Percentiles rank a stretch among this genome's conserved stretches.
These are phyloP conservation scores for Apotomis capreana DNA, from an alignment of 2,888 invertebrate genomes.

Conservation along the genomic window DNA sequence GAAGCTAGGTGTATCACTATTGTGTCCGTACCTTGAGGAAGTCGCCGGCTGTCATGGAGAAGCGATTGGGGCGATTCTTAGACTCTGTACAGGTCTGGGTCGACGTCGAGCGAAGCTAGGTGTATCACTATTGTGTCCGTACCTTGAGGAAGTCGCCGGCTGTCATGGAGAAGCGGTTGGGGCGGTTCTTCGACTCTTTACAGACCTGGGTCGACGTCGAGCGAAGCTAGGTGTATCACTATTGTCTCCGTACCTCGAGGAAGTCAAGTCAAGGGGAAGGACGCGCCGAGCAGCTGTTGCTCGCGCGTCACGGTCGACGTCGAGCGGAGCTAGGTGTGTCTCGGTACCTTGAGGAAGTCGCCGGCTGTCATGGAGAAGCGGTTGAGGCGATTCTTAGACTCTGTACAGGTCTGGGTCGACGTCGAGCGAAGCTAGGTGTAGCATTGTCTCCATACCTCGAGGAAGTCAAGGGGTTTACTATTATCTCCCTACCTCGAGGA, in stretches of 20 bases:
- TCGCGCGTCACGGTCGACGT: too few species aligned
- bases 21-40: not conserved
- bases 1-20: too few species aligned
- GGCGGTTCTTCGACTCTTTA: not conserved
- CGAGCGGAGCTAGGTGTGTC: not conserved
- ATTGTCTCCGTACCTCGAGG: not conserved
- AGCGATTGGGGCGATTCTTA: not conserved
- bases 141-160: not conserved
- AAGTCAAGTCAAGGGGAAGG: too few species aligned
- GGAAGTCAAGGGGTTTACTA: too few species aligned
- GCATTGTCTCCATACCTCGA: not conserved
- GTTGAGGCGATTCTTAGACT: conserved; percentile 63
- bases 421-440: too few species aligned
- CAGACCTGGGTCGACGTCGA: not conserved
- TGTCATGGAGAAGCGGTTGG: not conserved
- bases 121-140: too few species aligned
- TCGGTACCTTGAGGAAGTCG: conserved; percentile 93
- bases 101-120: not conserved
- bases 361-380: conserved; percentile 98
- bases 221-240: not conserved
- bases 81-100: not conserved
- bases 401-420: too few species aligned
- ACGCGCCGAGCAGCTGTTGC: too few species aligned
- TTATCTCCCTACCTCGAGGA: too few species aligned
- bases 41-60: not conserved